phyloP scores from a whole-genome alignment of 2,888 invertebrate genomes.

The Acleris cristana region DNA sequence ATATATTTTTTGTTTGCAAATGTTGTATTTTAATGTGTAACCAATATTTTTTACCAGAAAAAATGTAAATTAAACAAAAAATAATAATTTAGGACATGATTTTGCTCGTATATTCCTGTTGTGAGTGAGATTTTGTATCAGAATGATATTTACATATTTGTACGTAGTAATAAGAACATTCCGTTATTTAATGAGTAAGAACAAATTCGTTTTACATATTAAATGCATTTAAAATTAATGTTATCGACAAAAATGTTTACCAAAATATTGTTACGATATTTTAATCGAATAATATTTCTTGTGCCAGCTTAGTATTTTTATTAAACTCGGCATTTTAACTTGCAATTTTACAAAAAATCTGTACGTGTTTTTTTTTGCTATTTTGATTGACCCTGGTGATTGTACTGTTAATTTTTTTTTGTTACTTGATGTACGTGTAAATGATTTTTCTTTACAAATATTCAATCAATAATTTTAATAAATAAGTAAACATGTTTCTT shows the following conservation, averaged over 20 bases:
- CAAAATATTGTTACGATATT: background rate
- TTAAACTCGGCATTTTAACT: no score
- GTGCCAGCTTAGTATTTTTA: no score
- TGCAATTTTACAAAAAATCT: no score
- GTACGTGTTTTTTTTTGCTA: no score
- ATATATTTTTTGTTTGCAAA: no score
- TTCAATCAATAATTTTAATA: constrained; percentile 18
- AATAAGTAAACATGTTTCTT: constrained; percentile 2
- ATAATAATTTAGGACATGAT: constrained; percentile 15
- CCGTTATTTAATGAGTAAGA: constrained; percentile 26
- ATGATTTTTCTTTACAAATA: constrained; percentile 9
- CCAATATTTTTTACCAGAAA: no score
- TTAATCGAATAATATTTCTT: background rate
- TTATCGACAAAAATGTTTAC: no score
- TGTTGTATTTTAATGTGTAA: no score
- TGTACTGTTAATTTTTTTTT: background rate
- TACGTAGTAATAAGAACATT: constrained; percentile 30
- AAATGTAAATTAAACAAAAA: no score
- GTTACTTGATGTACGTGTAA: background rate
- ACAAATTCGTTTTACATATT: constrained; percentile 1
- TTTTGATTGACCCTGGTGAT: background rate
- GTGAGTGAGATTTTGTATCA: constrained; percentile 17
- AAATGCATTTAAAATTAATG: constrained; percentile 2
- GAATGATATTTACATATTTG: constrained; percentile 20
- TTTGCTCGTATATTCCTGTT: constrained; percentile 9